Base-by-base conservation (phyloP, 2,888 invertebrate genomes). In the Eumacrocentrus americanus region DNA sequence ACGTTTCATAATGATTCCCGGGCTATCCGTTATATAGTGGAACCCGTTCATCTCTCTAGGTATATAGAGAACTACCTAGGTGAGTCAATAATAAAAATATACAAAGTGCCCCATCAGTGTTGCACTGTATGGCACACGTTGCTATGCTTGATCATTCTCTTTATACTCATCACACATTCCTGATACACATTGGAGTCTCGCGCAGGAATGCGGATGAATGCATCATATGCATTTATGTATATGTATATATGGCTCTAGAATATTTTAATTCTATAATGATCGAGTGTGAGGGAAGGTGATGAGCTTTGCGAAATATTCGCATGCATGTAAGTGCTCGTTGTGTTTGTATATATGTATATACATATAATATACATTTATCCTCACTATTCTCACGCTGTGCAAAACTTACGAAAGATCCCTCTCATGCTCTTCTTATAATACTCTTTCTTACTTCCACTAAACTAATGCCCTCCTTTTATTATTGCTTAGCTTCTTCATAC, bases 1-100 rank as follows among this genome's bases (percentile, higher is more conserved):
- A 59, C 65, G 65, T 67, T 67, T 67, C 67, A 67, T 65, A 67
- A 67, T 56, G 60, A 63, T 62, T 61, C 56, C 20, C 7, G 5
- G n/a, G 12, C 22, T 37, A 40, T 52, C 18, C 20, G 38, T 23
- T 37, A 40, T 12, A 12, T 16, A 40, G 20, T 9, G 9, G 11
- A 3, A 18, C 23, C 20, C 4, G 2, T 12, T 3, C 23, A 47
- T 11, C 12, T 23, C 6, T 47, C 37, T 23, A 22, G n/a, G 42
- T 6, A 20, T 44, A 20, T 44, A n/a, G 12, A n/a, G n/a, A n/a
- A n/a, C n/a, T n/a, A n/a, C n/a, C 9, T 9, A 29, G 29, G 29
- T 29, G 29, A 29, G 4, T 29, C 29, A 29, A 29, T 29, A 29
- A 29, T 29, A 29, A 29, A 29, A 29, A 29, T 29, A 9, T 6